Evolutionary conservation across 2,888 invertebrate species (phyloP), one percentile per base, ranked within the genome.

Genomic region (Tachina fera): DNA sequence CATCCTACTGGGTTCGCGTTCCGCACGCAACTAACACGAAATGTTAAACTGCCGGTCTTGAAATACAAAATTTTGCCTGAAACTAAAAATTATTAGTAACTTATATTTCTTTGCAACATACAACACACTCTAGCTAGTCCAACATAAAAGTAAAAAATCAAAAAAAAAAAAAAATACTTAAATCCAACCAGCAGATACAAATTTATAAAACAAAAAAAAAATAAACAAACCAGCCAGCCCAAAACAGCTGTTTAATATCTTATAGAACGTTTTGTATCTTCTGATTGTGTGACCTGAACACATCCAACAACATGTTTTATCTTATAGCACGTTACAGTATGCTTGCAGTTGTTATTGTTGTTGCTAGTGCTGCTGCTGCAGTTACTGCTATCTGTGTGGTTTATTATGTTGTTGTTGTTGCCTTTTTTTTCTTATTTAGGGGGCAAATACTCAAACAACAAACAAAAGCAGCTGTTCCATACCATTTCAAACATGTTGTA

Each of bases 21-120:
- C 89, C 90, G 89, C 89, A 91, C 91, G 91, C 90, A 90, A 91
- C 90, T 91, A 88, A 89, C 89, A 84, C 87, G 87, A 87, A 88
- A 85, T 87, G 79, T 78, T 83, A 78, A 86, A 87, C 87, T 86
- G 87, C 87, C 84, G 88, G 86, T 88, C 90, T 90, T 89, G 86
- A 90, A 89, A 89, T 89, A 88, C 87, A 51, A 84, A 61, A 61
- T 70, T 31, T 31, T 76, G 58, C 58, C 49, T 47, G 19, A 47
- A 47, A 49, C 72, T 56, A 41, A 79, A 63, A 63, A 71, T 31
- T 31, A 31, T 31, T 31, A 75, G 63, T 75, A 58, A 81, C 68
- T 70, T 53, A 14, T 65, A 56, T 31, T 49, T 47, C 41, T 19
- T 41, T 56, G 31, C 76, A 82, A 82, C 75, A 70, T 63, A 49